Evolutionary conservation across 2,888 invertebrate genomes (phyloP), one percentile per base, ranked within the genome.

Genomic region (Meteorus colon): DNA sequence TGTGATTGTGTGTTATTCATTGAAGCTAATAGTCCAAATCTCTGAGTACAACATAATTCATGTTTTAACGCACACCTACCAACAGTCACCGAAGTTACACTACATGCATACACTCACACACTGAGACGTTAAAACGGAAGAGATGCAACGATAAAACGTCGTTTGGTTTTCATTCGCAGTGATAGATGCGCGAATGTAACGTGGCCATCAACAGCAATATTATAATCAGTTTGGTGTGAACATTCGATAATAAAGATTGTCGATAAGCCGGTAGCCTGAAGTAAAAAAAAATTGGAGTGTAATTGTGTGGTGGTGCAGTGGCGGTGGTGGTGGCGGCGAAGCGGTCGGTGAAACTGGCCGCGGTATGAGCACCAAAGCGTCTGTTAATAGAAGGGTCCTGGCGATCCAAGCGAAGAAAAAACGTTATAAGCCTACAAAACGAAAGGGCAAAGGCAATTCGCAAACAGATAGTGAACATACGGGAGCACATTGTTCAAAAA

Each of bases 331-430:
- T 65, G 45, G 19, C 37, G 24, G 19, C 37, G 24, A 34, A 60
- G 60, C 41, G 31, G 55, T 63, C 37, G 63, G 41, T 31, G 34
- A 45, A 66, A 59, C 45, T 62, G 48, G 65, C n/a, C 24, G 82
- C 82, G 85, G 79, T 83, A 96, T 96, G 96, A 96, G 95, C 92
- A 94, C 95, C 90, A 96, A 96, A 93, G 95, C 95, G 91, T 96
- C 96, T 92, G 96, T 96, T 91, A 96, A 96, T 92, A 94, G 96
- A 91, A 94, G 96, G 91, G 96, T 96, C 91, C 92, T 96, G 91
- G 96, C 96, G 90, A 96, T 96, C 89, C 96, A 96, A 92, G 96
- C 96, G 87, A 96, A 96, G 92, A 96, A 96, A 92, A 96, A 96
- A 91, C 93, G 96, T 84, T 96, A 96, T 92, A 96, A 96, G 95